Evolutionary conservation across 2,113 vertebrate genomes (phyloP), one percentile per base, ranked within the genome.

Genomic region (Rhodinocichla rosea): DNA sequence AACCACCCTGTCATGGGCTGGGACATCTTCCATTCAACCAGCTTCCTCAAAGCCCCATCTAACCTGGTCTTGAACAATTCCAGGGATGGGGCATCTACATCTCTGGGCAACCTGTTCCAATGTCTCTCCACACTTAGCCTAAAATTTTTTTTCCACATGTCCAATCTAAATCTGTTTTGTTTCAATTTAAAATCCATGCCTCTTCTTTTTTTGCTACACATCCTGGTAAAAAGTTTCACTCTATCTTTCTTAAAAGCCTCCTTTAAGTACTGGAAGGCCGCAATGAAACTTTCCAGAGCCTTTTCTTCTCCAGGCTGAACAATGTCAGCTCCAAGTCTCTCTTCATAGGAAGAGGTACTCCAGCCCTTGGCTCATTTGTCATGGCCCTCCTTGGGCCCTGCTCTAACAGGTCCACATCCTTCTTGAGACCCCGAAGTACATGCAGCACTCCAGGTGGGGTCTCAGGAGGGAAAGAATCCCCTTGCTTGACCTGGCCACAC

Each of bases 41-140:
- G 9, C 15, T 33, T 40, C 13, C 47, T 53, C 71, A 53, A 16
- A 83, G 62, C 17, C 35, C 19, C 3, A 4, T 63, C 47, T 26
- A 56, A 2, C 15, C 56, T 44, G 52, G 2, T 37, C 17, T 57
- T 56, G 42, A 63, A 62, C 19, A 27, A 26, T 64, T 9, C 24
- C 39, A 77, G 13, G 6, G 33, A 69, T 10, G 32, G 8, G 11
- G 9, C 22, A 80, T 14, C 44, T 12, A n/a, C 6, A 37, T 6
- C 22, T 35, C 56, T 50, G 42, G 13, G 14, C 37, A 91, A 20
- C 26, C 9, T 52, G 11, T 75, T 23, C 37, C 53, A 63, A 1
- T 4, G 5, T 3, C 23, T 67, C 5, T 52, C 24, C 42, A 63
- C 12, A 3, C 7, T 16, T 32, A 50, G 5, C 0, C 1, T 49